Evolutionary conservation across 2,113 vertebrate genomes (phyloP).

Genomic region (Nothobranchius kuhntae): DNA sequence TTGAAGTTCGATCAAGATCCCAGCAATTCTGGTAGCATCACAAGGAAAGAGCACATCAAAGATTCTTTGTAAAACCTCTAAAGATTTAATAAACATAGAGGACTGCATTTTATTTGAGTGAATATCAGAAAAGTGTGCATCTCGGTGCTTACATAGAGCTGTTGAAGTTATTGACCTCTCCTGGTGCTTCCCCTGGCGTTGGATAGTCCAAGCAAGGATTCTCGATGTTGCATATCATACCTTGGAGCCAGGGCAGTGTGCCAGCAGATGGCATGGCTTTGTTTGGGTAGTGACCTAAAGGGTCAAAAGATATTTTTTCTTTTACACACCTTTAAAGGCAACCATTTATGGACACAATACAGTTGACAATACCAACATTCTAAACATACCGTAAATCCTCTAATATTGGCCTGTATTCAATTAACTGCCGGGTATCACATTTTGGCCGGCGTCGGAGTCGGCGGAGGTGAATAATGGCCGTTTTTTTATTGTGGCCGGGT

Average conservation of each 20-base stretch:
- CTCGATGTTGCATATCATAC: conserved; percentile 93
- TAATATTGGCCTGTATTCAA: no score
- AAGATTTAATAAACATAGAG: neutral
- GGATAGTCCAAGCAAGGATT: conserved; percentile 91
- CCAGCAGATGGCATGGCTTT: conserved; percentile 98
- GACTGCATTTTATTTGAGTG: neutral
- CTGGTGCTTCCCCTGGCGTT: conserved; percentile 93
- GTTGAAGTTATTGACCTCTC: conserved; percentile 95
- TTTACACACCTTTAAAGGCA: no score
- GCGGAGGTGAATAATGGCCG: no score
- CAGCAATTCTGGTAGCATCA: conserved; percentile 60
- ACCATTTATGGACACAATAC: no score
- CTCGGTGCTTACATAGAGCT: conserved; percentile 86
- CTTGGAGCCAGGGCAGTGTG: conserved; percentile 94
- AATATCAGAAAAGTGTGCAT: conserved; percentile 1
- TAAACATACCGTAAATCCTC: no score
- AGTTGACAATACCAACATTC: no score
- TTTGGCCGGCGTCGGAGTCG: no score
- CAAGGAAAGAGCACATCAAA: conserved; percentile 3
- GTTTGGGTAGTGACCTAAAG: conserved; percentile 93
- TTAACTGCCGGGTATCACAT: no score
- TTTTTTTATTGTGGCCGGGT: no score
- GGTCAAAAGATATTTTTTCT: no score
- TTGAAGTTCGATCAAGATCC: conserved; percentile 74
- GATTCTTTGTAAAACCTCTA: neutral